These are phyloP conservation scores for Andricus quercusramuli DNA, from an alignment of 2,888 invertebrate species.

Conservation along the genomic window DNA sequence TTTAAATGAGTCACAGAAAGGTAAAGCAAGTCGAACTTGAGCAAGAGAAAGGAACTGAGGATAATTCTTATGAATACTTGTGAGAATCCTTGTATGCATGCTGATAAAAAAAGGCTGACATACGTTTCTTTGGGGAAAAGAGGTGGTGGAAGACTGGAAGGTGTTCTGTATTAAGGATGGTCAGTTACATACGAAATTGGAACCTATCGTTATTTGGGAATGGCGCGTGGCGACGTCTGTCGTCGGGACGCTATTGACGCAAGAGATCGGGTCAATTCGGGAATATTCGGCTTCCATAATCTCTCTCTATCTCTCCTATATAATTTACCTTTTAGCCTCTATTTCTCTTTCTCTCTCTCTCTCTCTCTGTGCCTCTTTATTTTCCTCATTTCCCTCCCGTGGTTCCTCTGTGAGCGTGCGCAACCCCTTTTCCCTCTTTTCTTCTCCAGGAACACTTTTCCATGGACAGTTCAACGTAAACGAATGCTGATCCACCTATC, in stretches of 20 bases:
- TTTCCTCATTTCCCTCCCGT: constrained; percentile 36
- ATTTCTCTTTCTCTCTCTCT: constrained; percentile 48
- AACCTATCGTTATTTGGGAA: constrained; percentile 45
- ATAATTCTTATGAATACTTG: background rate
- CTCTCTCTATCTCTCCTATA: constrained; percentile 17
- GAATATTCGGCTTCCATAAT: constrained; percentile 46
- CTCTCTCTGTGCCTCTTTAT: constrained; percentile 44
- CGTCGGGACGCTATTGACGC: constrained; percentile 60
- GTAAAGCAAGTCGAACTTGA: background rate
- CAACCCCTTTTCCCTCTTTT: background rate
- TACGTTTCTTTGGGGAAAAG: background rate
- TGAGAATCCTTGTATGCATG: background rate
- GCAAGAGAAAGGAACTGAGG: background rate
- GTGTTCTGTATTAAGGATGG: constrained; percentile 63
- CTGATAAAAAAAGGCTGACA: background rate
- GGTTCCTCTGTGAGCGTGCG: constrained; percentile 32
- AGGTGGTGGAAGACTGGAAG: constrained; percentile 38
- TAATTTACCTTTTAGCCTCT: constrained; percentile 42
- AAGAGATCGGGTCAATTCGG: constrained; percentile 57
- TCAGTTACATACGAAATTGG: constrained; percentile 63
- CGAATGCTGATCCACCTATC: constrained; percentile 38
- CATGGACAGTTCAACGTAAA: constrained; percentile 33
- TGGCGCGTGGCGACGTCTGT: constrained; percentile 55
- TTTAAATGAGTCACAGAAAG: background rate
- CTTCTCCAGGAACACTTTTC: constrained; percentile 40